Evolutionary conservation across 2,797 vertebrate species (phyloP).

Genomic region (Pampus argenteus): DNA sequence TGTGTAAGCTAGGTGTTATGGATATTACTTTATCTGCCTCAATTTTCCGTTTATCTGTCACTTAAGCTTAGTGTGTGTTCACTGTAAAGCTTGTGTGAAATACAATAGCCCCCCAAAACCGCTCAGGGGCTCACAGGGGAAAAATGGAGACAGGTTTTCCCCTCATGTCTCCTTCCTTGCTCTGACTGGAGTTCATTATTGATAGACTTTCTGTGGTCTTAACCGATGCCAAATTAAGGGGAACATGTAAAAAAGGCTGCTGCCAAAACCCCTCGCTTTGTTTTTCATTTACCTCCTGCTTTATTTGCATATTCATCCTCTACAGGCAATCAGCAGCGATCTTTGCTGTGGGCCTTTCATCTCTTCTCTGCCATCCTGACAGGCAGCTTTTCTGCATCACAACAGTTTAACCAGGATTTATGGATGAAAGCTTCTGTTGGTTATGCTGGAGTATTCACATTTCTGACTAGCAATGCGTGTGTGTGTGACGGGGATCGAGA

Average conservation of each 20-base stretch:
- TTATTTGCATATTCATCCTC: conserved; percentile 84
- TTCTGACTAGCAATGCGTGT: conserved; percentile 61
- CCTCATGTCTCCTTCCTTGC: conserved; percentile 57
- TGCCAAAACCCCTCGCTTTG: conserved; percentile 79
- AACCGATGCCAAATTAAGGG: conserved; percentile 78
- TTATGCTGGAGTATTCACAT: conserved; percentile 48
- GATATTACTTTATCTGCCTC: conserved; percentile 50
- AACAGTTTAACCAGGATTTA: conserved; percentile 71
- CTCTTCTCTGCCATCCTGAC: conserved; percentile 68
- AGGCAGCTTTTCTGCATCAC: conserved; percentile 73
- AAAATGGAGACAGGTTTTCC: conserved; percentile 71
- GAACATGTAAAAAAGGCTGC: conserved; percentile 73
- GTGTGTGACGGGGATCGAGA: conserved; percentile 54
- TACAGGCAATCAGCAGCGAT: conserved; percentile 77
- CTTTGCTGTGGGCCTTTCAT: conserved; percentile 74
- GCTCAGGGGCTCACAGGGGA: conserved; percentile 59
- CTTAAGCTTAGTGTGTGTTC: conserved; percentile 50
- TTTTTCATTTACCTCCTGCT: conserved; percentile 81
- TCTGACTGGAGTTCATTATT: conserved; percentile 77
- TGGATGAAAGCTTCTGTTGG: conserved; percentile 60
- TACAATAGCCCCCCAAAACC: conserved; percentile 61
- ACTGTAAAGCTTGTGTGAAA: conserved; percentile 61
- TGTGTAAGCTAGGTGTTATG: conserved; percentile 38
- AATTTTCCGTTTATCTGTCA: conserved; percentile 62
- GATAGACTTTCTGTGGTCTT: conserved; percentile 70